phyloP scores from a whole-genome alignment of 2,888 invertebrate species.

The Calameuta filiformis region DNA sequence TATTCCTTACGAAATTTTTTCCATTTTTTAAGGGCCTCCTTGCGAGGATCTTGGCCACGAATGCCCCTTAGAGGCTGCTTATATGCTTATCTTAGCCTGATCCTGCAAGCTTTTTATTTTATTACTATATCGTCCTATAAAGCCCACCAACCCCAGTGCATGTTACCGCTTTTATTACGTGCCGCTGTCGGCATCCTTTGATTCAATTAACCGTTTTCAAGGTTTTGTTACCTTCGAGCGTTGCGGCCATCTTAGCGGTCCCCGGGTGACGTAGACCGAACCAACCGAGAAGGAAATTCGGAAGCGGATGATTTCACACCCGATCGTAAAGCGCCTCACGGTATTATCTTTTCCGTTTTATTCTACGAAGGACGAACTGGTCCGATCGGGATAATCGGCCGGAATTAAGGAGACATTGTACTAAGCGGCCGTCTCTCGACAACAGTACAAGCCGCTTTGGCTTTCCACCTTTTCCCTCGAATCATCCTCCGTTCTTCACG shows the following conservation, averaged over 20 bases:
- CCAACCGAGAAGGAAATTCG: constrained; percentile 26
- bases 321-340: background rate
- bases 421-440: background rate
- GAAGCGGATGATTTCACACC: constrained; percentile 35
- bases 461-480: background rate
- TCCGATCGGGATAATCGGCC: background rate
- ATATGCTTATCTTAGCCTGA: constrained; percentile 16
- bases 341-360: background rate
- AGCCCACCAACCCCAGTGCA: constrained; percentile 50
- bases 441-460: background rate
- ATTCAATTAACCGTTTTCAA: constrained; percentile 61
- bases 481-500: background rate
- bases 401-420: background rate
- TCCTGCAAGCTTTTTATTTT: constrained; percentile 55
- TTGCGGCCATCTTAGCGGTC: constrained; percentile 9
- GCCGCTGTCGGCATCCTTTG: constrained; percentile 63
- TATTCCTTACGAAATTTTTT: background rate
- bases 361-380: background rate
- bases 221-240: constrained; percentile 42
- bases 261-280: constrained; percentile 10
- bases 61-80: constrained; percentile 8
- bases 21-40: background rate
- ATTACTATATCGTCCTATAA: constrained; percentile 56
- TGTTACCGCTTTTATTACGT: constrained; percentile 62
- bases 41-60: background rate